These are phyloP conservation scores for Dascyllus trimaculatus DNA, from an alignment of 2,113 vertebrate genomes.

Conservation along the genomic window DNA sequence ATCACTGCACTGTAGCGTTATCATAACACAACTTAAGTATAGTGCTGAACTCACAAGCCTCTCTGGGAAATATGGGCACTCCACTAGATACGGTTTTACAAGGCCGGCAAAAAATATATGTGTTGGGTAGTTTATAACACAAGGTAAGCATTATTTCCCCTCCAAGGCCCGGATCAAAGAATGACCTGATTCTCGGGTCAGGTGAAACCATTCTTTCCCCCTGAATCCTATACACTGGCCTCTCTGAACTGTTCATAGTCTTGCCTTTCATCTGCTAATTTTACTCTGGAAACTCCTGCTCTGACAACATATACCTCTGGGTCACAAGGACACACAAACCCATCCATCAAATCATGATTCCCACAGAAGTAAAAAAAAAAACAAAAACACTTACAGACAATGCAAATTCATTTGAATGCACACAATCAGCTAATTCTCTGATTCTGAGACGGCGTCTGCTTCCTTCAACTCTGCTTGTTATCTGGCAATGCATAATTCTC, in stretches of 20 bases:
- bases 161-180: neutral
- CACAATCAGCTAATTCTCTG: neutral
- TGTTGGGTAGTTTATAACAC: neutral
- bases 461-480: neutral
- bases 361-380: neutral
- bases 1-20: neutral
- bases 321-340: neutral
- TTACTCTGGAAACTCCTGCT: neutral
- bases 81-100: neutral
- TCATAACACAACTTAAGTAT: neutral
- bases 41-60: neutral
- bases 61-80: neutral
- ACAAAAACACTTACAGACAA: neutral
- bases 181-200: neutral
- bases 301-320: neutral
- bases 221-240: neutral
- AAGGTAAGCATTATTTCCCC: too few relatives aligned
- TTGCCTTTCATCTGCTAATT: neutral
- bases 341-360: neutral
- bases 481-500: conserved; percentile 17
- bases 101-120: too few relatives aligned
- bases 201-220: neutral
- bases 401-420: conserved; percentile 10
- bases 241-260: neutral
- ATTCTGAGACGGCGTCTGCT: neutral